Base-by-base conservation (phyloP, 2,888 invertebrate species). In the Serripes groenlandicus region DNA sequence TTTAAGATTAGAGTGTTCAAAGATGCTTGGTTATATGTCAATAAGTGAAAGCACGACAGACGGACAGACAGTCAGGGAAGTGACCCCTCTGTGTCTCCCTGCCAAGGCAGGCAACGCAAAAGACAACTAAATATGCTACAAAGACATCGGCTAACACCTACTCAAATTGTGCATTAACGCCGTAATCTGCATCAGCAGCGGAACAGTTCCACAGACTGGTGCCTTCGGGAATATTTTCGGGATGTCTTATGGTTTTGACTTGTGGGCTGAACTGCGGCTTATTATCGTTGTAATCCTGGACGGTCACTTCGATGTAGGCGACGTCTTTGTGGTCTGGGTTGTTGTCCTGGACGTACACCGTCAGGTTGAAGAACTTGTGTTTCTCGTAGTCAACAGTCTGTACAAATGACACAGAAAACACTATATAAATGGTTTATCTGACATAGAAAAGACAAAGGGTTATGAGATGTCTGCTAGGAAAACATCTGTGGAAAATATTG, bases 241-340 rank as follows among this genome's bases (percentile, higher is more conserved):
- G 69, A 9, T 75, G 21, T 97, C 97, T 4, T 97, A 97, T 95
- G 98, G 98, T 87, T 49, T 86, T 80, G n/a, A 86, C 86, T 62
- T 87, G 81, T 11, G 78, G 77, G 18, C 60, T 23, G 73, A 99
- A 99, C 95, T 98, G 98, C 88, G 99, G 99, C 86, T 98, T 98
- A 96, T 99, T 99, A 96, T 99, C 99, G 97, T 99, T 99, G 96
- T 98, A 99, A 96, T 99, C 99, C 92, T 98, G 98, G 94, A 99
- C 98, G 93, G 98, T 98, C 95, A 99, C 98, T 92, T 98, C 98
- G 91, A 99, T 98, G 94, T 98, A 98, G 66, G 98, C 97, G 87
- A 97, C 96, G 93, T 98, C 98, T 94, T 98, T 82, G 80, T 94
- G 93, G 9, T 74, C 75, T 0, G 91, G 89, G 66, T 93, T 86